phyloP scores from a whole-genome alignment of 2,888 invertebrate genomes.

The Drosophila testacea region DNA sequence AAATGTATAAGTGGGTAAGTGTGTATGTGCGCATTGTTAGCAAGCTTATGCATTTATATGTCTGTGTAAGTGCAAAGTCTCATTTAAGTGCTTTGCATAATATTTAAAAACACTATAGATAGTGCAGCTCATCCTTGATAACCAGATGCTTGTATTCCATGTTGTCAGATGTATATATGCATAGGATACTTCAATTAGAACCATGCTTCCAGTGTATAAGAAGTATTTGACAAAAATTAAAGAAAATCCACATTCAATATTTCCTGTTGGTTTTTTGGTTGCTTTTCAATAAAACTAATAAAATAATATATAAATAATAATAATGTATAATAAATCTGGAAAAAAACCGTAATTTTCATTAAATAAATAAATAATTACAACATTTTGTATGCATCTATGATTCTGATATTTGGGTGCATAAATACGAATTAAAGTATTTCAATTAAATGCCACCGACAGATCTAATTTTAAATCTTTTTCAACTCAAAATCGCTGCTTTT shows the following conservation, averaged over 20 bases:
- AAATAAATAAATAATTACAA: no score
- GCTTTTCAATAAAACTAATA: no score
- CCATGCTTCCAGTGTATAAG: background rate
- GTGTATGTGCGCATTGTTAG: slow-evolving; percentile 14
- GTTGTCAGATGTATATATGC: slow-evolving; percentile 7
- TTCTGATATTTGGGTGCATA: background rate
- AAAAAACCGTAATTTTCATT: no score
- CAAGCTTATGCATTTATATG: background rate
- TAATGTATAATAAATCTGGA: no score
- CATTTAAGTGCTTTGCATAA: slow-evolving; percentile 69
- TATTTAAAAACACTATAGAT: slow-evolving; percentile 38
- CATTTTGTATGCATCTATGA: no score
- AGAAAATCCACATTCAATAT: no score
- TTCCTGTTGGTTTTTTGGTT: no score
- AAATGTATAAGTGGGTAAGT: slow-evolving; percentile 9
- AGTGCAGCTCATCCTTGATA: slow-evolving; percentile 19
- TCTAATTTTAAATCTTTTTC: slow-evolving; percentile 20
- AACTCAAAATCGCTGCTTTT: slow-evolving; percentile 1
- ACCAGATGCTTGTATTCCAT: slow-evolving; percentile 3
- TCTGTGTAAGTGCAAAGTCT: slow-evolving; percentile 24
- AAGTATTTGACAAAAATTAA: background rate
- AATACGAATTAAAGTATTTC: background rate
- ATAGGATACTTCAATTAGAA: background rate
- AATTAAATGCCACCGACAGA: background rate
- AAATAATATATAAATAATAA: no score